Percentiles rank a stretch among this genome's conserved stretches.
These are phyloP conservation scores for Pseudolaguvia tuberculata DNA, from an alignment of 2,113 vertebrate species.

Conservation along the genomic window DNA sequence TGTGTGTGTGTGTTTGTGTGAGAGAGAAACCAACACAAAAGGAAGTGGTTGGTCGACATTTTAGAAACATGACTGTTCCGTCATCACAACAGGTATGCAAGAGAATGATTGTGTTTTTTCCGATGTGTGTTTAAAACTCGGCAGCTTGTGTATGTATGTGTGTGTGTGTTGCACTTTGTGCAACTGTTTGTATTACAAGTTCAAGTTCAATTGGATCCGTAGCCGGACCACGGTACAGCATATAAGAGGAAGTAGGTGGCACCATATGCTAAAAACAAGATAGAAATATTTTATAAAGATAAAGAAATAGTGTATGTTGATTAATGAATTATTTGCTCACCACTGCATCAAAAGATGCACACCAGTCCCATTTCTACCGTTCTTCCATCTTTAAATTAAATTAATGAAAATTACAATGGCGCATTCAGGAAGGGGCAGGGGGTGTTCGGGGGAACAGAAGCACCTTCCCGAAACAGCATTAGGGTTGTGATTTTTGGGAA, in stretches of 20 bases:
- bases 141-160: no score
- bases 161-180: no score
- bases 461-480: slow-evolving; percentile 1
- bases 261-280: not conserved
- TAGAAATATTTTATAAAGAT: not conserved
- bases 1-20: no score
- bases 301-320: not conserved
- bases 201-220: no score
- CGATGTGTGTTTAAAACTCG: no score
- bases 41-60: not conserved
- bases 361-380: not conserved
- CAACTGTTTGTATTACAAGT: no score
- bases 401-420: no score
- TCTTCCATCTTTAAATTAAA: not conserved
- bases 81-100: no score
- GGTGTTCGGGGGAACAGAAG: not conserved
- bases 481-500: not conserved
- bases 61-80: not conserved
- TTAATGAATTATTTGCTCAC: not conserved
- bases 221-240: no score
- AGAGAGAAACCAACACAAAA: not conserved
- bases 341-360: not conserved
- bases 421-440: no score
- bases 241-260: no score
- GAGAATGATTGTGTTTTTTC: no score